Conservation (phyloP, 2,113 vertebrate genomes). For the Bubo scandiacus region DNA sequence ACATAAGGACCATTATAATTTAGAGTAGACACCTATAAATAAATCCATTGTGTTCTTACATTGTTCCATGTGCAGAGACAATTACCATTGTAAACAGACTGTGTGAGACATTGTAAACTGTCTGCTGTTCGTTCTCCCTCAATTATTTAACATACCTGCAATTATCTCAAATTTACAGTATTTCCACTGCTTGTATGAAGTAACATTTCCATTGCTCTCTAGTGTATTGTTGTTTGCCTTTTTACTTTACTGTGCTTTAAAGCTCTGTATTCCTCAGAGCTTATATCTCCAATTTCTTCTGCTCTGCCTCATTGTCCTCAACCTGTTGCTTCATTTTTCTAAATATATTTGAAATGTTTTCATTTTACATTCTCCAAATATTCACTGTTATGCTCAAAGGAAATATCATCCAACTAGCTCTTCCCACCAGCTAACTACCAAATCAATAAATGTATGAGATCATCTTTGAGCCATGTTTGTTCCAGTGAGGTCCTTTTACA, state of each 20-base stretch:
- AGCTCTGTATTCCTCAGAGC: background rate
- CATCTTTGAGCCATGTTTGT: background rate
- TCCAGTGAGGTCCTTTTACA: background rate
- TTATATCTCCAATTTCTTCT: background rate
- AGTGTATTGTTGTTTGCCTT: background rate
- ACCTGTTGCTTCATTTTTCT: background rate
- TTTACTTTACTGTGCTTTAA: background rate
- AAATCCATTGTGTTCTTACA: background rate
- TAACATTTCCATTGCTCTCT: background rate
- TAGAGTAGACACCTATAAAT: background rate
- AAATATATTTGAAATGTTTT: background rate
- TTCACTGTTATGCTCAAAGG: background rate
- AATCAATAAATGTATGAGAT: background rate
- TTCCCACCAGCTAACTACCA: background rate
- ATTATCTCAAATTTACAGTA: background rate
- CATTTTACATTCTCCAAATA: background rate
- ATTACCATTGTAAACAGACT: background rate
- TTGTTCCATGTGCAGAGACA: background rate
- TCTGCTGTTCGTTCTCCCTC: too few species aligned
- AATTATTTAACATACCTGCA: background rate
- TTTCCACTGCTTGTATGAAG: background rate
- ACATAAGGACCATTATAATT: background rate
- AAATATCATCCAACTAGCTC: background rate
- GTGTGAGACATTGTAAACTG: too few species aligned
- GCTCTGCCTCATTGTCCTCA: background rate